Conservation (phyloP, 2,797 vertebrate species). For the Sylvilagus floridanus region DNA sequence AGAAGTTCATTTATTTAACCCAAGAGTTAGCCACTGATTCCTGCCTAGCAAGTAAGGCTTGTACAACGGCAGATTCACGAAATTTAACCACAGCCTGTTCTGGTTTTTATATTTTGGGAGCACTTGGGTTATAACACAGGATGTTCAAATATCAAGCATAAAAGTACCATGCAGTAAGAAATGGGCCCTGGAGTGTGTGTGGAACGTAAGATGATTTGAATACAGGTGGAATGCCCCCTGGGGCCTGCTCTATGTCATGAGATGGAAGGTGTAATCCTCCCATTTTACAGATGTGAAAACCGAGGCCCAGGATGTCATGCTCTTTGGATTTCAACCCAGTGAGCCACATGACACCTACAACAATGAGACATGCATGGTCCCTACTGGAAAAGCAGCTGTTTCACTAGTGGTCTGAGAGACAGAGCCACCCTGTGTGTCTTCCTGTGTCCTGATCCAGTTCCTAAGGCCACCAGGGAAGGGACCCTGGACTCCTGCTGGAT, state of each 20-base stretch:
- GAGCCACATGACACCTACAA: too few species aligned
- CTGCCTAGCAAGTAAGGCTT: neutral
- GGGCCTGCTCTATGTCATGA: accelerated
- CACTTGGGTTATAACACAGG: neutral
- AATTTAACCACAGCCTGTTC: neutral
- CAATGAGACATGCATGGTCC: accelerated
- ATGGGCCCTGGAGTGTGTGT: neutral
- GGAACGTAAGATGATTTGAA: accelerated
- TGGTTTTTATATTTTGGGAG: neutral
- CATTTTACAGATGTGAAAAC: neutral
- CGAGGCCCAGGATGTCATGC: neutral
- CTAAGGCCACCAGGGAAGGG: too few species aligned
- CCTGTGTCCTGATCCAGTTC: too few species aligned
- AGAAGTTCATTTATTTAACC: neutral
- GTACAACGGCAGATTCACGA: neutral
- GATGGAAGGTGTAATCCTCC: accelerated
- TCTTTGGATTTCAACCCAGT: neutral
- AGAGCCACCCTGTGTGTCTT: neutral
- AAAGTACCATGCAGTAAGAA: neutral
- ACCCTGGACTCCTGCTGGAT: neutral
- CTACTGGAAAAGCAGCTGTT: neutral
- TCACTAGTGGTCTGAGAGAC: neutral
- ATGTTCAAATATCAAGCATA: neutral
- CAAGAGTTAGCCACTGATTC: neutral
- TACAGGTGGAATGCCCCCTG: accelerated